These are phyloP conservation scores for Drosophila fuyamai DNA, from an alignment of 1,140 invertebrate species.

Conservation along the genomic window DNA sequence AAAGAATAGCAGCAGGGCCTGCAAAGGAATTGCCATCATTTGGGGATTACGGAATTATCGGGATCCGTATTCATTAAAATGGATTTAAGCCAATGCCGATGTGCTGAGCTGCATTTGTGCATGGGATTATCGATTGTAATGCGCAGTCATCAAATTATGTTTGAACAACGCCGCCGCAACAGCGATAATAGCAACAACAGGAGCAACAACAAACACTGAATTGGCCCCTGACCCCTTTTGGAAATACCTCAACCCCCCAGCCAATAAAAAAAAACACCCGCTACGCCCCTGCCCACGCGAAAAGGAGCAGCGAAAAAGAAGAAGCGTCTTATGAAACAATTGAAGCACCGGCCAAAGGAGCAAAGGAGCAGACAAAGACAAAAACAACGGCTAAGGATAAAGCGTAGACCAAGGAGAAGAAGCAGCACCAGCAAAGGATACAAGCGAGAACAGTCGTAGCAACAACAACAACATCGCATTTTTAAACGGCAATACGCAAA, in stretches of 20 bases:
- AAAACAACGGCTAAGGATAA: constrained; percentile 19
- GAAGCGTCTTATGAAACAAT: constrained; percentile 77
- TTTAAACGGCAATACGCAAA: constrained; percentile 79
- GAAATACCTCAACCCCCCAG: constrained; percentile 4
- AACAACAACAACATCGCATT: constrained; percentile 60
- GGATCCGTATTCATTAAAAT: constrained; percentile 72
- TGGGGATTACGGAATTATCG: constrained; percentile 69
- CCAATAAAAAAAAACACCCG: background rate
- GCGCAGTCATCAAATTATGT: constrained; percentile 78
- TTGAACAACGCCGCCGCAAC: constrained; percentile 55
- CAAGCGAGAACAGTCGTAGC: constrained; percentile 25
- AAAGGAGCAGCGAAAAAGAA: constrained; percentile 19
- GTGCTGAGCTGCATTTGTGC: constrained; percentile 77
- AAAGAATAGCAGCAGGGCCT: constrained; percentile 9
- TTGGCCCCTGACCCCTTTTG: constrained; percentile 38
- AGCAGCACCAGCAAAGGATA: constrained; percentile 20
- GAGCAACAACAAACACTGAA: constrained; percentile 60
- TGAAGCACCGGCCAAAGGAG: constrained; percentile 66
- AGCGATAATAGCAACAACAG: constrained; percentile 38
- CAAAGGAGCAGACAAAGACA: constrained; percentile 43
- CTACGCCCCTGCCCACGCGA: constrained; percentile 7
- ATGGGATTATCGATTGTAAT: constrained; percentile 81
- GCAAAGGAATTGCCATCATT: constrained; percentile 54
- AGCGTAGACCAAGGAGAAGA: constrained; percentile 22
- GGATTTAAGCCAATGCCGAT: constrained; percentile 75